Evolutionary conservation across 2,888 invertebrate genomes (phyloP).

Genomic region (Himalopsyche anomala): DNA sequence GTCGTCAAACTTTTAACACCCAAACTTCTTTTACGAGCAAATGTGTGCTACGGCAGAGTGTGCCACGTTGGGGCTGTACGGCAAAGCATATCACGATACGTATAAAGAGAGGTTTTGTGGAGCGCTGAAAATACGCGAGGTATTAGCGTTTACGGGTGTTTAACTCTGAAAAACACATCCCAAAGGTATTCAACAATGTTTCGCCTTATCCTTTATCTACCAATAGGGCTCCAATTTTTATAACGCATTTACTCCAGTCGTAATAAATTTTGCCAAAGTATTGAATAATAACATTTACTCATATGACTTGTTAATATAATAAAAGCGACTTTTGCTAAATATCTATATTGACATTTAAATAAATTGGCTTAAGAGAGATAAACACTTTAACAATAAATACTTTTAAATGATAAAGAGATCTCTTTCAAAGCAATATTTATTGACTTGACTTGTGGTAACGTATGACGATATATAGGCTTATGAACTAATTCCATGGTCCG

Average conservation of each 20-base stretch:
- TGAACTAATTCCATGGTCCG: too few species aligned
- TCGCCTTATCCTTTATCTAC: constrained; percentile 5
- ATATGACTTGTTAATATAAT: too few species aligned
- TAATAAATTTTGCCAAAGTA: background rate
- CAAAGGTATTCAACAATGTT: constrained; percentile 31
- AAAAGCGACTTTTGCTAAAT: too few species aligned
- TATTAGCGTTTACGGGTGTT: constrained; percentile 38
- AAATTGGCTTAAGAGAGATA: too few species aligned
- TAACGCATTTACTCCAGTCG: background rate
- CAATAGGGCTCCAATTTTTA: background rate
- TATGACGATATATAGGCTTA: too few species aligned
- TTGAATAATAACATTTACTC: background rate
- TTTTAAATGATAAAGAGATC: too few species aligned
- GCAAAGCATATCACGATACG: background rate
- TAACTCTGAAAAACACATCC: constrained; percentile 38
- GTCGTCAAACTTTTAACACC: constrained; percentile 62
- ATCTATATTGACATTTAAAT: too few species aligned
- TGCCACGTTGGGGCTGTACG: background rate
- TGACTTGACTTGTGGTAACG: too few species aligned
- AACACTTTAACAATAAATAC: too few species aligned
- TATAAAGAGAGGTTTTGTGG: constrained; percentile 31
- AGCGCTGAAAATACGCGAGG: constrained; percentile 27
- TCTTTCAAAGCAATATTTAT: too few species aligned
- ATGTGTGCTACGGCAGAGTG: constrained; percentile 28
- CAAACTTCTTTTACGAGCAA: constrained; percentile 60